These are phyloP conservation scores for Oreochromis aureus DNA, from an alignment of 2,113 vertebrate genomes.

Conservation along the genomic window DNA sequence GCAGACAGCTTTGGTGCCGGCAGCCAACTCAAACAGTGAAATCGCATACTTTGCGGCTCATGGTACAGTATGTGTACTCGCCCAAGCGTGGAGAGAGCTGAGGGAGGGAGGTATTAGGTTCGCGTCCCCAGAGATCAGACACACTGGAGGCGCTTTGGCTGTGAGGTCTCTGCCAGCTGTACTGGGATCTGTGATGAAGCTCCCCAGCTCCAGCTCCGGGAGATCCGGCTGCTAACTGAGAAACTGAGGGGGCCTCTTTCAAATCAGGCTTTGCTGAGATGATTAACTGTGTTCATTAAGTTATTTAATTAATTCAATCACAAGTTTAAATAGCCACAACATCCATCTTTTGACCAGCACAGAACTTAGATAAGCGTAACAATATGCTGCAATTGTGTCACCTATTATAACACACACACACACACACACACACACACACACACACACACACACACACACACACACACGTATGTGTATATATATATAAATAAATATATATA, in stretches of 20 bases:
- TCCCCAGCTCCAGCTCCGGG: not conserved
- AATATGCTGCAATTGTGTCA: not conserved
- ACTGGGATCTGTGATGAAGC: not conserved
- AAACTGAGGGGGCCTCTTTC: not conserved
- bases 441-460: not conserved
- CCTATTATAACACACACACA: not conserved
- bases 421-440: too few species aligned
- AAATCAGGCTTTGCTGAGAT: not conserved
- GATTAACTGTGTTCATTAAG: not conserved
- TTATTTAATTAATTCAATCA: not conserved
- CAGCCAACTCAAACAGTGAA: slow-evolving; percentile 69
- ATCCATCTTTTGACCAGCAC: not conserved
- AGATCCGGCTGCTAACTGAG: not conserved
- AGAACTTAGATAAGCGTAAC: not conserved
- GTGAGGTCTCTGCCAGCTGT: slow-evolving; percentile 23
- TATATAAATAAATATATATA: too few species aligned
- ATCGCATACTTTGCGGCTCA: slow-evolving; percentile 48
- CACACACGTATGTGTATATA: not conserved
- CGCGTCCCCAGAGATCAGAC: slow-evolving; percentile 42
- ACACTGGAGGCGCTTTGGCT: slow-evolving; percentile 6
- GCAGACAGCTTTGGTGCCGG: slow-evolving; percentile 16
- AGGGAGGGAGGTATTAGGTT: slow-evolving; percentile 28
- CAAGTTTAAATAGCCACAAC: not conserved
- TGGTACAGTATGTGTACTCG: slow-evolving; percentile 43
- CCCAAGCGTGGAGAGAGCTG: slow-evolving; percentile 33